phyloP scores from a whole-genome alignment of 23 tunicate species.

The Trididemnum clinides region DNA sequence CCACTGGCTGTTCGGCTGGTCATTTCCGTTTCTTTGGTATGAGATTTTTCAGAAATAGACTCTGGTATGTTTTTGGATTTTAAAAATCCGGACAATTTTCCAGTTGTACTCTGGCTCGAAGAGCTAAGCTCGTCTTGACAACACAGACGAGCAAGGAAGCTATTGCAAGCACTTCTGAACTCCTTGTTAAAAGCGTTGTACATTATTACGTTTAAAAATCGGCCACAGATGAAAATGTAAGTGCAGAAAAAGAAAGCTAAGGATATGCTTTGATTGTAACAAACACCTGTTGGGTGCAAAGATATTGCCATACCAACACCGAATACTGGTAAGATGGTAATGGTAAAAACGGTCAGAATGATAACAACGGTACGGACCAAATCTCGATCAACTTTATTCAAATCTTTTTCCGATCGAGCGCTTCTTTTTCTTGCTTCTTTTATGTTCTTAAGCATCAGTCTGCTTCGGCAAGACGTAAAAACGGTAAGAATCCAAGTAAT shows the following conservation, averaged over 20 bases:
- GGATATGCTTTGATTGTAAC: slow-evolving; percentile 12
- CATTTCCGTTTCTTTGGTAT: slow-evolving; percentile 3
- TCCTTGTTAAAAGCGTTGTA: slow-evolving; percentile 88
- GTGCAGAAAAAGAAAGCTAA: slow-evolving; percentile 39
- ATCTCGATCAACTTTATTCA: slow-evolving; percentile 68
- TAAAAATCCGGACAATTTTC: no score
- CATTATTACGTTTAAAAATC: slow-evolving; percentile 75
- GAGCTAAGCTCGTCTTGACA: no score
- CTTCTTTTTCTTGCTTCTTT: slow-evolving; percentile 47
- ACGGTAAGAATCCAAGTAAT: slow-evolving; percentile 83
- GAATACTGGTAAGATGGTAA: slow-evolving; percentile 73
- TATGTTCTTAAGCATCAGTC: slow-evolving; percentile 74
- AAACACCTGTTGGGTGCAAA: not conserved
- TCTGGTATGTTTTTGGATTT: not conserved
- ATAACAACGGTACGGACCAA: slow-evolving; percentile 69
- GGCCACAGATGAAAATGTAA: slow-evolving; percentile 53
- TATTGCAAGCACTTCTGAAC: slow-evolving; percentile 55
- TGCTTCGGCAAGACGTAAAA: slow-evolving; percentile 59
- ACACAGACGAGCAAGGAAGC: no score
- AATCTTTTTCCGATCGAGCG: slow-evolving; percentile 21
- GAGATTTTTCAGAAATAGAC: not conserved
- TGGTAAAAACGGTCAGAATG: slow-evolving; percentile 61
- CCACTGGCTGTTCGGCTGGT: slow-evolving; percentile 2
- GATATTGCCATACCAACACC: slow-evolving; percentile 28
- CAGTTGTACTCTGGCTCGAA: no score